Evolutionary conservation across 2,888 invertebrate genomes (phyloP).

Genomic region (Cryptocheilus praepositus): DNA sequence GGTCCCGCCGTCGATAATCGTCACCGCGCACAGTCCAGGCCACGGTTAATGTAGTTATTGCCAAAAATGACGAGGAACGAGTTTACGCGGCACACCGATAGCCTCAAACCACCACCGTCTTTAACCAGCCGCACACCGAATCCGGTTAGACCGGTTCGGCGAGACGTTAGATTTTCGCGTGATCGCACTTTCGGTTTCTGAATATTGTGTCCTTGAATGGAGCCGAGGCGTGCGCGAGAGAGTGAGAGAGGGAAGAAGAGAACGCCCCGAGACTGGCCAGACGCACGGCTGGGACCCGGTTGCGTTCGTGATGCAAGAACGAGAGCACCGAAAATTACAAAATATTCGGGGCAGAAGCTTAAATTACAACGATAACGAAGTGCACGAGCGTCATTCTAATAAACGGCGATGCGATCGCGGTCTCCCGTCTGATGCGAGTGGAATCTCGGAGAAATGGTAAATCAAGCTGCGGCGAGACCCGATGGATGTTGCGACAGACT

Average conservation of each 20-base stretch:
- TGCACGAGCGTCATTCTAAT: too few relatives aligned
- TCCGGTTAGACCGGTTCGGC: conserved; percentile 75
- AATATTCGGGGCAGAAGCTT: conserved; percentile 7
- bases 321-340: conserved; percentile 52
- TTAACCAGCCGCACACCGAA: conserved; percentile 65
- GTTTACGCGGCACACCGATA: conserved; percentile 66
- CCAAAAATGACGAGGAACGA: conserved; percentile 66
- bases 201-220: conserved; percentile 72
- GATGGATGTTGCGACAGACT: too few relatives aligned
- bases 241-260: conserved; percentile 17
- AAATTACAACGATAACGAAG: too few relatives aligned
- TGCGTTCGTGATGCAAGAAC: conserved; percentile 40
- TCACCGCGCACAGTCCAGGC: conserved; percentile 5
- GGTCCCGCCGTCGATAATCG: neutral
- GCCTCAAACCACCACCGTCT: conserved; percentile 57
- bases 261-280: neutral
- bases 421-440: too few relatives aligned
- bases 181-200: conserved; percentile 75
- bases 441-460: too few relatives aligned
- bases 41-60: conserved; percentile 57
- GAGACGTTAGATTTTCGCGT: conserved; percentile 75
- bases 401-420: too few relatives aligned
- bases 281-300: neutral
- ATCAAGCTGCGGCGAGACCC: too few relatives aligned
- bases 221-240: conserved; percentile 48